Conservation (phyloP, 2,888 invertebrate species). For the Allacma fusca region DNA sequence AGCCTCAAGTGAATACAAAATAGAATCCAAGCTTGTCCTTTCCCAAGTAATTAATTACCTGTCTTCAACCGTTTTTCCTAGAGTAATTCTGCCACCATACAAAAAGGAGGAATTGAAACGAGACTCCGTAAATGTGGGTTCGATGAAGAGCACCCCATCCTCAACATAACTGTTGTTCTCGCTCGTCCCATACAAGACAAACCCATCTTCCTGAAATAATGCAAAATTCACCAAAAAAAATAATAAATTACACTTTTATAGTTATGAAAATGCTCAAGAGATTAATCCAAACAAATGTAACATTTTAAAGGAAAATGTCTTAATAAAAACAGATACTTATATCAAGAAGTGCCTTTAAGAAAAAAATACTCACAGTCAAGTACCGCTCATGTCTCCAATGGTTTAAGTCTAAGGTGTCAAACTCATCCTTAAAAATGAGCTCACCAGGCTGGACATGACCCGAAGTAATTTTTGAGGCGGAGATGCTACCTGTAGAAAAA, state of each 20-base stretch:
- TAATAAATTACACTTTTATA: conserved; percentile 22
- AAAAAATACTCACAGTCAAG: conserved; percentile 4
- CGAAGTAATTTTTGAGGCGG: neutral
- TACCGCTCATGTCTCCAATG: conserved; percentile 39
- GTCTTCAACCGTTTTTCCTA: conserved; percentile 24
- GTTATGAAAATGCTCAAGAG: neutral
- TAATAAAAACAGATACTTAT: neutral
- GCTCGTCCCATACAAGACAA: conserved; percentile 24
- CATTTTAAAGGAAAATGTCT: too few species aligned
- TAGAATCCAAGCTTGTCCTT: too few species aligned
- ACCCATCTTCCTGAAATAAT: conserved; percentile 30
- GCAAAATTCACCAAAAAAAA: neutral
- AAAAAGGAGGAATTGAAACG: conserved; percentile 16
- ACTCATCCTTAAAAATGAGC: conserved; percentile 35
- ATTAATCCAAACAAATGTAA: neutral
- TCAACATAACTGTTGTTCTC: conserved; percentile 27
- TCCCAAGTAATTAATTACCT: too few species aligned
- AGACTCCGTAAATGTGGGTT: conserved; percentile 26
- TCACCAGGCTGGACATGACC: conserved; percentile 19
- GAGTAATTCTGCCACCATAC: neutral
- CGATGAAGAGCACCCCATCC: conserved; percentile 19
- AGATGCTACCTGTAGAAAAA: conserved; percentile 26
- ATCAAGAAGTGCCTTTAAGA: neutral
- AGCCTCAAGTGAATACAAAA: too few species aligned
- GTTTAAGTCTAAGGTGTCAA: conserved; percentile 17